Percentiles rank a stretch among this genome's conserved stretches.
Evolutionary conservation across 2,797 vertebrate genomes (phyloP).

Genomic region (Percopsis omiscomaycus): DNA sequence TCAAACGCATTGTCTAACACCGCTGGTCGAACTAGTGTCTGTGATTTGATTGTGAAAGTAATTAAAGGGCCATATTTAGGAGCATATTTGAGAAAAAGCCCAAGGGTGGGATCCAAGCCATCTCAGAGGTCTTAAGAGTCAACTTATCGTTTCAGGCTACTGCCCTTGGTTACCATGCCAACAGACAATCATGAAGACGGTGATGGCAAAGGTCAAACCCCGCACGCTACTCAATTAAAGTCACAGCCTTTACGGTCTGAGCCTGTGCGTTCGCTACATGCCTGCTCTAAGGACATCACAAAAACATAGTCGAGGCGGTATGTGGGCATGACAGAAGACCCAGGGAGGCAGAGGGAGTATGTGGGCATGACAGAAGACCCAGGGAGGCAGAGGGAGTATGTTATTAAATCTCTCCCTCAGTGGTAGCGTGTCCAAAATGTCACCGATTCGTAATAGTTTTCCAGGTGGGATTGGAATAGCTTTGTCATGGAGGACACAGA

Average conservation of each 20-base stretch:
- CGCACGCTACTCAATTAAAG: too few relatives aligned
- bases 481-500: constrained; percentile 8
- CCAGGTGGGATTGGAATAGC: background rate
- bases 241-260: too few relatives aligned
- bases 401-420: background rate
- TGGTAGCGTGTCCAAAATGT: background rate
- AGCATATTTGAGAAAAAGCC: too few relatives aligned
- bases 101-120: too few relatives aligned
- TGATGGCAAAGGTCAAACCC: background rate
- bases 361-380: background rate
- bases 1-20: too few relatives aligned
- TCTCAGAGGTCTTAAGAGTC: too few relatives aligned
- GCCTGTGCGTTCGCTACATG: too few relatives aligned
- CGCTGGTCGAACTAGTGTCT: too few relatives aligned
- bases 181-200: background rate
- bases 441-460: background rate
- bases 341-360: background rate
- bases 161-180: background rate
- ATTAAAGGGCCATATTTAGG: too few relatives aligned
- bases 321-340: background rate
- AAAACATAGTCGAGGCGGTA: too few relatives aligned
- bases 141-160: background rate
- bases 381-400: constrained; percentile 1
- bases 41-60: too few relatives aligned
- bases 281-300: too few relatives aligned